phyloP scores from a whole-genome alignment of 2,113 vertebrate species.

The Carlito syrichta region DNA sequence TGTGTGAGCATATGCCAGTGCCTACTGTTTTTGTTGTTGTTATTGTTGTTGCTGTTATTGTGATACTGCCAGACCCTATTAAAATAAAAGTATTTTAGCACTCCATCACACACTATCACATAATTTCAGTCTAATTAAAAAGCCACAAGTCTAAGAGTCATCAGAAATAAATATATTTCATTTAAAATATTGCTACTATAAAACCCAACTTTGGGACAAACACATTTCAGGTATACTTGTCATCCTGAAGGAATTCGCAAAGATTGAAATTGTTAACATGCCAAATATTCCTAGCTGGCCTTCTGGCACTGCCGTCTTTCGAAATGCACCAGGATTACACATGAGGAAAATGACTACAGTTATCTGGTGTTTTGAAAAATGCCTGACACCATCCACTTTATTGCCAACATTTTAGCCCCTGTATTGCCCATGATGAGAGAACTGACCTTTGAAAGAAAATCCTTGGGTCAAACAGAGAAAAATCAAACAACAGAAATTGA shows the following conservation, averaged over 20 bases:
- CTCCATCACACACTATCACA: neutral
- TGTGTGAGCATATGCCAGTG: neutral
- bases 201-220: neutral
- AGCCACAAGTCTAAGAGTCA: neutral
- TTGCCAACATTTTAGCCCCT: conserved; percentile 24
- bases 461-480: neutral
- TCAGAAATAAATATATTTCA: conserved; percentile 20
- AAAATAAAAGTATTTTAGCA: conserved; percentile 61
- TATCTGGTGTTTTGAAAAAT: conserved; percentile 25
- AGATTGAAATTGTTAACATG: conserved; percentile 9
- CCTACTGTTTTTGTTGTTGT: neutral
- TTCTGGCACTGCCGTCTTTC: neutral
- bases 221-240: neutral
- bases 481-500: conserved; percentile 32
- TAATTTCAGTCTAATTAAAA: conserved; percentile 19
- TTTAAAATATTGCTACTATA: neutral
- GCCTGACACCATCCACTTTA: conserved; percentile 50
- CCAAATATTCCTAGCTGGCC: neutral
- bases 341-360: neutral
- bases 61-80: neutral
- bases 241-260: neutral
- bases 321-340: neutral
- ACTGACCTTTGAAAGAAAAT: conserved; percentile 51
- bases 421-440: conserved; percentile 29
- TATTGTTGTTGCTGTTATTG: too few species aligned